Evolutionary conservation across 2,113 vertebrate species (phyloP), one percentile per base, ranked within the genome.

Genomic region (Ceuthmochares aereus): DNA sequence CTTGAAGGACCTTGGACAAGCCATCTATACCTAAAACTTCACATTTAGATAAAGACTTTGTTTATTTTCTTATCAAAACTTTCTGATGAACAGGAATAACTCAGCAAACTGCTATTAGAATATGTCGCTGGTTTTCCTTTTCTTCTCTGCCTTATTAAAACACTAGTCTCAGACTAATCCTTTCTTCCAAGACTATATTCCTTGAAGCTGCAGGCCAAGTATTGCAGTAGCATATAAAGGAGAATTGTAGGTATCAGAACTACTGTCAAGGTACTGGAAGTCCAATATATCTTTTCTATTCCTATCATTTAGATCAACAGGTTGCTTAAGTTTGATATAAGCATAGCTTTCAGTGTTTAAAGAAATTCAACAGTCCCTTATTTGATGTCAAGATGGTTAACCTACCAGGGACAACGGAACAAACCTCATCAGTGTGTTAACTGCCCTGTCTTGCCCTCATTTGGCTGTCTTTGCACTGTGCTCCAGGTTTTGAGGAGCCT

Each of bases 51-150:
- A 36, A 0, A 78, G 29, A 59, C 59, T 90, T 79, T 84, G 42
- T n/a, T 12, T 62, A 29, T 69, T 69, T 30, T 84, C 25, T 49
- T 36, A 20, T 17, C 27, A 91, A 27, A 14, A 36, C 11, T 55
- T 74, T 42, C 26, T 1, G 0, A 63, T 27, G 34, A 81, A 25
- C 1, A 2, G 23, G 13, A 79, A 70, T 49, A 45, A 42, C 18
- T 4, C 30, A 63, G 14, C 4, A 77, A 84, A 30, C 27, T 17
- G 34, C 37, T 19, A 42, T 5, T 47, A 87, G 37, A 42, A 34
- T 47, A 47, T 59, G 11, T 25, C 30, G 10, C 16, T 87, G 4
- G 12, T 89, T 42, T 26, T 51, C 27, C 6, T 92, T 72, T 90
- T 64, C 34, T 74, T 73, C 18, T 85, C 21, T 69, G 30, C 5